Conservation (phyloP, 2,888 invertebrate genomes). For the Amblyjoppa fuscipennis region DNA sequence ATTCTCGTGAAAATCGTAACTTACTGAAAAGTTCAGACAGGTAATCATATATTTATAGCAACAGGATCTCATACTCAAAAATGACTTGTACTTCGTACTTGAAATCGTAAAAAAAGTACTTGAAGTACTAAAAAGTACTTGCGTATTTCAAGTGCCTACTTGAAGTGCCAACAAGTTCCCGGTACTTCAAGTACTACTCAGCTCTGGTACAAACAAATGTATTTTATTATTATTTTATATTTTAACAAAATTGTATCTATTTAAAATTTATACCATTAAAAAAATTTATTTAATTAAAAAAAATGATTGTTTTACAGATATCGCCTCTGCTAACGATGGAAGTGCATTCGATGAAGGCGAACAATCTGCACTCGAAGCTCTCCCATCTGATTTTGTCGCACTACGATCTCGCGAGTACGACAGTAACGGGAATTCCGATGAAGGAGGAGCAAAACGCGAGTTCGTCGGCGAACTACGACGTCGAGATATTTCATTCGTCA, state of each 20-base stretch:
- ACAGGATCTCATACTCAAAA: too few relatives aligned
- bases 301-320: constrained; percentile 85
- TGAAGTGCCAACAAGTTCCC: too few relatives aligned
- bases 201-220: too few relatives aligned
- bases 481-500: constrained; percentile 96
- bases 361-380: constrained; percentile 90
- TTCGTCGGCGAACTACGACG: constrained; percentile 99
- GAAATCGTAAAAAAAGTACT: constrained; percentile 41
- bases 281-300: background rate
- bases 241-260: background rate
- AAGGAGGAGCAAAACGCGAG: constrained; percentile 99
- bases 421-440: constrained; percentile 99
- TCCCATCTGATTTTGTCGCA: constrained; percentile 93
- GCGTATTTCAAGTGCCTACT: too few relatives aligned
- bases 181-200: background rate
- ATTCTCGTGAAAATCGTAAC: too few relatives aligned
- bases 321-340: constrained; percentile 91
- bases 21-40: too few relatives aligned
- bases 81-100: background rate
- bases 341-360: constrained; percentile 92
- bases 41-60: too few relatives aligned
- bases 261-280: background rate
- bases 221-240: too few relatives aligned
- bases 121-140: too few relatives aligned
- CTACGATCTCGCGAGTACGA: constrained; percentile 97